Evolutionary conservation across 2,113 vertebrate genomes (phyloP).

Genomic region (Anarrhichthys ocellatus): DNA sequence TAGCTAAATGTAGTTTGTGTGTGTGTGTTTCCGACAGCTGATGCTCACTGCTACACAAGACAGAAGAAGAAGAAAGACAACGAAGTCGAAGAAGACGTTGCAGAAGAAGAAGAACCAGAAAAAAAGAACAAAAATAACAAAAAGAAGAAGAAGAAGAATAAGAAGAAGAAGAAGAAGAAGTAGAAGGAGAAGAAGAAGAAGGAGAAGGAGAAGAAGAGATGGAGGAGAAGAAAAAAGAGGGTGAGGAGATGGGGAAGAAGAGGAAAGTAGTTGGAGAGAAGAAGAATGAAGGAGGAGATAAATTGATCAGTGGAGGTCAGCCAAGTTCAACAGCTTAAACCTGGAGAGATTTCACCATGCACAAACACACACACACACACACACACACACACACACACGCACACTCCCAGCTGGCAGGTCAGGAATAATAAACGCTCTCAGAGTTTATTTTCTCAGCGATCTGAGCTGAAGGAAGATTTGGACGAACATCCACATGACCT

Average conservation of each 20-base stretch:
- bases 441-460: slow-evolving; percentile 81
- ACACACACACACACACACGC: slow-evolving; percentile 39
- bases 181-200: too few relatives aligned
- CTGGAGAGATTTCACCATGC: slow-evolving; percentile 27
- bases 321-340: slow-evolving; percentile 52
- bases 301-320: slow-evolving; percentile 32
- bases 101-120: too few relatives aligned
- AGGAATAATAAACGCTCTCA: slow-evolving; percentile 77
- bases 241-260: too few relatives aligned
- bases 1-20: slow-evolving; percentile 24
- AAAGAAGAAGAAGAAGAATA: too few relatives aligned
- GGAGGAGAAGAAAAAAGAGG: neutral
- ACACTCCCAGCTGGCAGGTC: slow-evolving; percentile 49
- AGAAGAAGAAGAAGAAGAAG: neutral
- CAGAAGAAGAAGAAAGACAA: neutral
- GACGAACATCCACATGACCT: slow-evolving; percentile 66
- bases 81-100: too few relatives aligned
- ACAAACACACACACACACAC: slow-evolving; percentile 38
- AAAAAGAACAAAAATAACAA: too few relatives aligned
- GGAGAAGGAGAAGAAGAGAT: neutral
- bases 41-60: slow-evolving; percentile 16
- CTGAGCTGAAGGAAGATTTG: slow-evolving; percentile 76
- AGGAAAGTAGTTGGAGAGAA: neutral
- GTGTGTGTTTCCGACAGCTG: slow-evolving; percentile 24
- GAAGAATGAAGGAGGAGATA: slow-evolving; percentile 8